Evolutionary conservation across 2,113 vertebrate genomes (phyloP).

Genomic region (Puffinus mauretanicus): DNA sequence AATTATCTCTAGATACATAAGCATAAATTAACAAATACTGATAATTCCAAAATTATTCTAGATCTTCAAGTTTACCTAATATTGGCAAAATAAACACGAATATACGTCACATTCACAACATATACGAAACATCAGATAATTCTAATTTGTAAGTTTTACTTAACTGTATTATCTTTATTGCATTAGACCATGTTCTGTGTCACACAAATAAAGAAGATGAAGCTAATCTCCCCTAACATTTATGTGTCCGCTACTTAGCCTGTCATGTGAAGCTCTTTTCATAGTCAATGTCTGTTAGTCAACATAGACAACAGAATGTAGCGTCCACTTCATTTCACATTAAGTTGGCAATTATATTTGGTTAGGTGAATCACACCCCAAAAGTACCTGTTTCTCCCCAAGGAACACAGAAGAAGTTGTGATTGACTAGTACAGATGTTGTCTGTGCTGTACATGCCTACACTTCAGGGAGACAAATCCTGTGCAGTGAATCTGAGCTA

Average conservation of each 20-base stretch:
- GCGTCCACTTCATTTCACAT: neutral
- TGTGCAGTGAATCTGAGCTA: neutral
- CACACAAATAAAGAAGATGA: neutral
- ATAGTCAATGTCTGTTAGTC: neutral
- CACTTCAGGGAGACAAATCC: neutral
- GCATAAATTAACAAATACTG: neutral
- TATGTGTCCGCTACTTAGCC: neutral
- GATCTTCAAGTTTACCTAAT: neutral
- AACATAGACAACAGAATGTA: neutral
- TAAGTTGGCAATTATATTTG: neutral
- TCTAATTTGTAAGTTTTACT: neutral
- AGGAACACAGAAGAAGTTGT: neutral
- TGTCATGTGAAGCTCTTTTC: neutral
- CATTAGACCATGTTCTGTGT: neutral
- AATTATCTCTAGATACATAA: neutral
- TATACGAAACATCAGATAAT: neutral
- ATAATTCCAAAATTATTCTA: neutral
- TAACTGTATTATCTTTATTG: neutral
- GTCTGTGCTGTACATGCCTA: neutral
- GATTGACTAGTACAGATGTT: neutral
- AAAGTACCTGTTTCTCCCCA: neutral
- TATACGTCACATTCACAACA: neutral
- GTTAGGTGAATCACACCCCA: neutral
- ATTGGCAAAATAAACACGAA: neutral
- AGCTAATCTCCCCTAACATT: neutral